Evolutionary conservation across 2,797 vertebrate genomes (phyloP), one percentile per base, ranked within the genome.

Genomic region (Gambusia yucatana): DNA sequence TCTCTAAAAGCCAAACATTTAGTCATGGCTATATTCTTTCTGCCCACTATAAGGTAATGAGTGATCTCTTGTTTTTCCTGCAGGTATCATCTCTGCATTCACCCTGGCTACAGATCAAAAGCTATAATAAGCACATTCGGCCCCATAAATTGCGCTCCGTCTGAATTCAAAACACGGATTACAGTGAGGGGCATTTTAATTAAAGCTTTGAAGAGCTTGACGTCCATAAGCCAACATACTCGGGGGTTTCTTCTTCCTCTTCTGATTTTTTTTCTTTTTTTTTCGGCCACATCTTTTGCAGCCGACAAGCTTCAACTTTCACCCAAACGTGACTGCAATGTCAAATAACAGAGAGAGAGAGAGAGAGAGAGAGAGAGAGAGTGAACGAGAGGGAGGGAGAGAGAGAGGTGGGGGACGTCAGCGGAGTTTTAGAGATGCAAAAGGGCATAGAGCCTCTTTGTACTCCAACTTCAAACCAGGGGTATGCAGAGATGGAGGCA

Each of bases 221-320:
- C 61, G 73, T 75, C 73, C 77, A 73, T 52, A 65, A 76, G 36
- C 22, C 61, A 82, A 89, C 63, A 61, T 73, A 69, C 84, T 28
- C 78, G 82, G 86, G 82, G 81, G 39, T n/a, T 43, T 43, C 65
- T 69, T 69, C 41, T 28, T 70, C 25, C 39, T 70, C 41, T 70
- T 44, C 25, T 44, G 41, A 43, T 70, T 43, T 33, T 11, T 83
- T 79, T 84, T 86, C 79, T 82, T n/a, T 13, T 83, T 80, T 84
- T 86, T 82, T 82, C 72, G 88, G 82, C 88, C 83, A 46, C 87
- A 89, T 85, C 81, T 86, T 88, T 82, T 90, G 84, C 63, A 79
- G 39, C 77, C 91, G 86, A 87, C 88, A 82, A 95, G 92, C 90
- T 85, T 95, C 91, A 96, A 96, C 95, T 96, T 96, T 95, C 91